Evolutionary conservation across 23 tunicate species (phyloP).

Genomic region (Styela clava): DNA sequence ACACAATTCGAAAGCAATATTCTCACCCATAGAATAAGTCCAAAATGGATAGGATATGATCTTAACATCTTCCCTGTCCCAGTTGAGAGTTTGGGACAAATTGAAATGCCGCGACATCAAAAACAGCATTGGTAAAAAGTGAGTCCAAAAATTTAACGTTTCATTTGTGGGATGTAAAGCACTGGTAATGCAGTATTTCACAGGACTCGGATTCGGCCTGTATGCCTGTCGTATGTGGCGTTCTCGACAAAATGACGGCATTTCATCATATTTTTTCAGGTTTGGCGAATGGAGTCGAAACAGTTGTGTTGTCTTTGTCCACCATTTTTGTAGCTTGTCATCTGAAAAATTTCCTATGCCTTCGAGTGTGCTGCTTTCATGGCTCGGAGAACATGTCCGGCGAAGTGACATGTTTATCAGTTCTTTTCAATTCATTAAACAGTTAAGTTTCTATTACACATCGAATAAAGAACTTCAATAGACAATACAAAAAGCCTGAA

Average conservation of each 20-base stretch:
- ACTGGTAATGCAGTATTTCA: slow-evolving; percentile 18
- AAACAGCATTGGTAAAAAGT: slow-evolving; percentile 37
- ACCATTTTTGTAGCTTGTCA: neutral
- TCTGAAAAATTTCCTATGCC: neutral
- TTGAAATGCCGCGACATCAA: slow-evolving; percentile 22
- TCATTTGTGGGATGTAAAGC: slow-evolving; percentile 66
- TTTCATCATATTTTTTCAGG: slow-evolving; percentile 7
- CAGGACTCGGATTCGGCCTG: slow-evolving; percentile 16
- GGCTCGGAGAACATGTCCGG: too few relatives aligned
- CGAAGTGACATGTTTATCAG: too few relatives aligned
- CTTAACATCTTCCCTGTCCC: neutral
- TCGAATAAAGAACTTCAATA: too few relatives aligned
- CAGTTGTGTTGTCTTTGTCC: neutral
- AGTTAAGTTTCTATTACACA: too few relatives aligned
- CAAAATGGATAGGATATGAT: slow-evolving; percentile 39
- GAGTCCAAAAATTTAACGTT: slow-evolving; percentile 80
- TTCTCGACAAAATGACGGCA: slow-evolving; percentile 27
- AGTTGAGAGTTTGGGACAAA: slow-evolving; percentile 23
- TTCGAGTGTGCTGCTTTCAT: too few relatives aligned
- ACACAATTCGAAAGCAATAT: too few relatives aligned
- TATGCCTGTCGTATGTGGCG: slow-evolving; percentile 8
- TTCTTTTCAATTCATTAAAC: too few relatives aligned
- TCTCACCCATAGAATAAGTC: slow-evolving; percentile 50
- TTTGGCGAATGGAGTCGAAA: neutral
- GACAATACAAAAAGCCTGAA: too few relatives aligned